A percentile compares a stretch with the other conserved stretches of the same genome.
Conservation (phyloP, 1,140 invertebrate species). For the Lucilia sericata region DNA sequence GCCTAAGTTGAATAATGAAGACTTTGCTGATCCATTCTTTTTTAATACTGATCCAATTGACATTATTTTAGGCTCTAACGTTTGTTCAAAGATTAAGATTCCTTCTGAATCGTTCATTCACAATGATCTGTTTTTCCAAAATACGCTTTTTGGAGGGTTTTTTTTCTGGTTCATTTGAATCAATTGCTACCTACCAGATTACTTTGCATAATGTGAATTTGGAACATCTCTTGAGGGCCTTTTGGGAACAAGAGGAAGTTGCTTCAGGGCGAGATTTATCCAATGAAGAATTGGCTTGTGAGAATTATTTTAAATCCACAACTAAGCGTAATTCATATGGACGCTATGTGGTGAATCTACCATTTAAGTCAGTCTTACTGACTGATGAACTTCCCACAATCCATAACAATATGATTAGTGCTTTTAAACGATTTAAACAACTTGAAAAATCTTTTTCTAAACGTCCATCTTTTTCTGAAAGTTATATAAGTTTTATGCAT, state of each 20-base stretch:
- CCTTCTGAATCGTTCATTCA: not conserved
- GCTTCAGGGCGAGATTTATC: not conserved
- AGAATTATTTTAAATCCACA: not conserved
- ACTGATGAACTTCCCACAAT: not conserved
- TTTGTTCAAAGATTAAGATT: not conserved
- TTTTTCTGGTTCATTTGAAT: too few relatives aligned
- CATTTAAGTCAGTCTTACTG: not conserved
- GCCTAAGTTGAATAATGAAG: not conserved
- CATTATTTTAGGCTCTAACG: not conserved
- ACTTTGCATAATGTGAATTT: not conserved
- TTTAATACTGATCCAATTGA: slow-evolving; percentile 34
- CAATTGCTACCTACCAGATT: not conserved
- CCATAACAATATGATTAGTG: too few relatives aligned
- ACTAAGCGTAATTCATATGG: not conserved
- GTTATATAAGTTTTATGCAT: not conserved
- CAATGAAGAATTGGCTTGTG: not conserved
- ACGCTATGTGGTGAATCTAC: not conserved
- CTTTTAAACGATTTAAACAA: too few relatives aligned
- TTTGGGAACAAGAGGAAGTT: slow-evolving; percentile 13
- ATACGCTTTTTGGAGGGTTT: not conserved
- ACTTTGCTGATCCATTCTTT: slow-evolving; percentile 30
- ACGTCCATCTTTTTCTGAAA: not conserved
- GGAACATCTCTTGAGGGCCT: not conserved
- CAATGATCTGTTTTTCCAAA: slow-evolving; percentile 9
- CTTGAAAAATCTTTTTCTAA: not conserved